Evolutionary conservation across 30 jellyfish, hydroid and myxozoan species (phyloP).

Genomic region (Hydractinia symbiolongicarpus): DNA sequence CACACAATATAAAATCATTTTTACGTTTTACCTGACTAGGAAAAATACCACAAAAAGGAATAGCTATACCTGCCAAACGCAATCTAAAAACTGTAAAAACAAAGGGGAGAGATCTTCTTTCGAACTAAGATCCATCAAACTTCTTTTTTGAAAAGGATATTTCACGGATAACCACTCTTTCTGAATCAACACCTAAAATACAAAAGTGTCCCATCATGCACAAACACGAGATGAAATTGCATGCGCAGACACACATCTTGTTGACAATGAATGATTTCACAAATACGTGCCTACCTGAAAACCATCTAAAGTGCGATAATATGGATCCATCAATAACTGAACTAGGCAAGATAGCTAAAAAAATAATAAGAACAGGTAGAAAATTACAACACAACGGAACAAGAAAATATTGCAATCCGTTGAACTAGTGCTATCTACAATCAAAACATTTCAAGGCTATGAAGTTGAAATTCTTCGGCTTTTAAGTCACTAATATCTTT

Average conservation of each 20-base stretch:
- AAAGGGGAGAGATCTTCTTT: conserved; percentile 71
- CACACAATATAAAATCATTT: neutral
- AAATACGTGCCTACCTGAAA: conserved; percentile 52
- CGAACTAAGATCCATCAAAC: conserved; percentile 27
- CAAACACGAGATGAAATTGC: no score
- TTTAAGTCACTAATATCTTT: no score
- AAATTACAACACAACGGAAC: no score
- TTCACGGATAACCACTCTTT: conserved; percentile 67
- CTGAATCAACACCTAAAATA: conserved; percentile 61
- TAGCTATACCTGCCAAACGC: conserved; percentile 83
- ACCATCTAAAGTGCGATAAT: conserved; percentile 69
- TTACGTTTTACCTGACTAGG: neutral
- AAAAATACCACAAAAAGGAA: neutral
- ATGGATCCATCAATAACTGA: conserved; percentile 71
- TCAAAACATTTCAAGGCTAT: no score
- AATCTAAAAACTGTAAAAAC: conserved; percentile 73
- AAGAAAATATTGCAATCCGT: no score
- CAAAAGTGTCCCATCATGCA: neutral
- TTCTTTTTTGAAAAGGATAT: conserved; percentile 54
- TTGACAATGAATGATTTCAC: no score
- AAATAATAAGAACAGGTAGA: no score
- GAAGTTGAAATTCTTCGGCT: neutral
- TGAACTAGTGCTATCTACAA: no score
- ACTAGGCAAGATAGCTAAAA: conserved; percentile 69
- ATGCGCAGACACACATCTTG: no score